Evolutionary conservation across 92 coral and sea anemone species (phyloP).

Genomic region (Zoanthus solanderi): DNA sequence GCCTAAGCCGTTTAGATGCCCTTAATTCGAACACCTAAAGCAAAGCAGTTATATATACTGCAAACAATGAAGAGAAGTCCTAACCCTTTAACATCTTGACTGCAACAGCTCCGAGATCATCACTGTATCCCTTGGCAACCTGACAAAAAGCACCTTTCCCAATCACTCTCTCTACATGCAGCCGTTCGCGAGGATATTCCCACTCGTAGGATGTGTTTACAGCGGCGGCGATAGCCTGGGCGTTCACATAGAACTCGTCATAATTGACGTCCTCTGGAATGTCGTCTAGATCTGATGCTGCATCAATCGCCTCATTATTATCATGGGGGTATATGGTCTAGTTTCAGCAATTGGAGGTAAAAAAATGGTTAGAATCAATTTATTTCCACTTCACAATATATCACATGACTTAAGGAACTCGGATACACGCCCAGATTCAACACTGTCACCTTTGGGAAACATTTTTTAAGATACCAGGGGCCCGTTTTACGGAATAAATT

Average conservation of each 20-base stretch:
- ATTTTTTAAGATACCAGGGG: no score
- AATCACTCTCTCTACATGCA: slow-evolving; percentile 64
- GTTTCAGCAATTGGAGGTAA: neutral
- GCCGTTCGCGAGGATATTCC: slow-evolving; percentile 72
- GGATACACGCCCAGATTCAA: no score
- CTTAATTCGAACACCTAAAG: no score
- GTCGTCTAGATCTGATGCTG: neutral
- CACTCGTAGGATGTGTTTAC: slow-evolving; percentile 40
- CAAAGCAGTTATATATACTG: no score
- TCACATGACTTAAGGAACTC: neutral
- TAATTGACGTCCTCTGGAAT: slow-evolving; percentile 25
- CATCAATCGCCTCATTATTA: slow-evolving; percentile 11
- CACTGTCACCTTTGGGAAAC: no score
- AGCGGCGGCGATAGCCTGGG: neutral
- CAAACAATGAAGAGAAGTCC: neutral
- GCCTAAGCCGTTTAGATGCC: no score
- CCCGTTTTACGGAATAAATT: no score
- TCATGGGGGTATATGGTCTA: slow-evolving; percentile 35
- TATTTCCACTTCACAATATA: neutral
- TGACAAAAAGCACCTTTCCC: slow-evolving; percentile 89
- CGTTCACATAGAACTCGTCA: slow-evolving; percentile 17
- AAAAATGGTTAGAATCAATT: neutral
- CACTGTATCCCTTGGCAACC: slow-evolving; percentile 76
- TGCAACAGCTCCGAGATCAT: slow-evolving; percentile 82
- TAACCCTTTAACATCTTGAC: slow-evolving; percentile 80